These are phyloP conservation scores for Hephaestus fuliginosus DNA, from an alignment of 2,797 vertebrate species.

Conservation along the genomic window DNA sequence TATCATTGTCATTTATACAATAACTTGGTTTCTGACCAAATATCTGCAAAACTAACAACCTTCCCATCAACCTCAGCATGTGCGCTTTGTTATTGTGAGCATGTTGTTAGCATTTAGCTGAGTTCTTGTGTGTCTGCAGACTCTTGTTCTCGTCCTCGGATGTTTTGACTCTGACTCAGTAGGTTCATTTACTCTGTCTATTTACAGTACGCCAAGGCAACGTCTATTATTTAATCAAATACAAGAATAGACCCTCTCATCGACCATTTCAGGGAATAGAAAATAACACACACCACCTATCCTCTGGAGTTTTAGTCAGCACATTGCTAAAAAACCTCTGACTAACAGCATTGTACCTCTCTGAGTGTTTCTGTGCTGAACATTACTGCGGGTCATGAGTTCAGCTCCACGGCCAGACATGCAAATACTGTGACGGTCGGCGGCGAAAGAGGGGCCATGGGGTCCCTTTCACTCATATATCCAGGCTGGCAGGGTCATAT, in stretches of 20 bases:
- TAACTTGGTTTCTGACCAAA: background rate
- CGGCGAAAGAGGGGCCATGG: slow-evolving; percentile 26
- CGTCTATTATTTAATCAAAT: background rate
- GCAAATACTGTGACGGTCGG: slow-evolving; percentile 17
- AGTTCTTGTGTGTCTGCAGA: background rate
- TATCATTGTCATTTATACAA: background rate
- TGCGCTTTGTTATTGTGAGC: background rate
- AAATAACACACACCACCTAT: background rate
- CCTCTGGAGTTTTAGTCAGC: background rate
- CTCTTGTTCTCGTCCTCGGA: slow-evolving; percentile 1
- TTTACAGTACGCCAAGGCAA: background rate
- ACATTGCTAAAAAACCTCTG: background rate
- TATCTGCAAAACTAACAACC: background rate
- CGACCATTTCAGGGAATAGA: slow-evolving; percentile 28
- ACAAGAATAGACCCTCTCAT: slow-evolving; percentile 17
- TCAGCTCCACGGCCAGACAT: slow-evolving; percentile 19
- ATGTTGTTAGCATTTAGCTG: background rate
- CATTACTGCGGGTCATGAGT: slow-evolving; percentile 44
- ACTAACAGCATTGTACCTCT: slow-evolving; percentile 20
- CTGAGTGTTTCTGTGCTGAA: slow-evolving; percentile 13
- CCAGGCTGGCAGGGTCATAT: slow-evolving; percentile 18
- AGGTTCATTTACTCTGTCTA: slow-evolving; percentile 1
- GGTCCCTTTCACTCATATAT: background rate
- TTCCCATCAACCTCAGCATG: background rate
- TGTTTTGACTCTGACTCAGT: slow-evolving; percentile 31